These are phyloP conservation scores for Larimichthys polyactis DNA, from an alignment of 2,113 vertebrate species.

Conservation along the genomic window DNA sequence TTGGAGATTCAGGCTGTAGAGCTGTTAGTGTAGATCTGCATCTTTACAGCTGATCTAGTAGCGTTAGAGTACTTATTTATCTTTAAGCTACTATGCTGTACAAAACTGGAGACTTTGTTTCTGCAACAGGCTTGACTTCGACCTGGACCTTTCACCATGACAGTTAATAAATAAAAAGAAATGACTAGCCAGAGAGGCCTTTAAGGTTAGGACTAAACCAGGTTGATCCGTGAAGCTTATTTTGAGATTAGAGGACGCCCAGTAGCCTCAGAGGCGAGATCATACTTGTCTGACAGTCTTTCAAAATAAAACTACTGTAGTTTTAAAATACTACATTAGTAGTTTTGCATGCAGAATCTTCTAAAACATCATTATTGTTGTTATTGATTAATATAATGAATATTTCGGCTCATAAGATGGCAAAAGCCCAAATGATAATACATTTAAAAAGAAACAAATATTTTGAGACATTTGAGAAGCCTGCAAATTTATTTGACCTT, in stretches of 20 bases:
- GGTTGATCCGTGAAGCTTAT: slow-evolving; percentile 52
- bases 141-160: slow-evolving; percentile 51
- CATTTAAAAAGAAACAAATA: background rate
- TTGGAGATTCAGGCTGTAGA: background rate
- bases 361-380: background rate
- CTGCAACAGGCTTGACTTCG: slow-evolving; percentile 25
- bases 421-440: background rate
- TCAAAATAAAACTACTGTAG: background rate
- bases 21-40: background rate
- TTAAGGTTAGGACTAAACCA: slow-evolving; percentile 57
- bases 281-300: background rate
- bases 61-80: background rate
- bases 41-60: background rate
- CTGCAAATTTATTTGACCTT: background rate
- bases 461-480: background rate
- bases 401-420: background rate
- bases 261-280: slow-evolving; percentile 53
- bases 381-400: background rate
- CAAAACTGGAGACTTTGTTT: slow-evolving; percentile 46
- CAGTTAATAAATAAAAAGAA: slow-evolving; percentile 61
- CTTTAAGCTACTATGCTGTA: background rate
- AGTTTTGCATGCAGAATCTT: background rate
- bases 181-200: slow-evolving; percentile 29
- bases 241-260: slow-evolving; percentile 56
- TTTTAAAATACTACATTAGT: background rate